These are phyloP conservation scores for Origma solitaria DNA, from an alignment of 2,113 vertebrate genomes.

Conservation along the genomic window DNA sequence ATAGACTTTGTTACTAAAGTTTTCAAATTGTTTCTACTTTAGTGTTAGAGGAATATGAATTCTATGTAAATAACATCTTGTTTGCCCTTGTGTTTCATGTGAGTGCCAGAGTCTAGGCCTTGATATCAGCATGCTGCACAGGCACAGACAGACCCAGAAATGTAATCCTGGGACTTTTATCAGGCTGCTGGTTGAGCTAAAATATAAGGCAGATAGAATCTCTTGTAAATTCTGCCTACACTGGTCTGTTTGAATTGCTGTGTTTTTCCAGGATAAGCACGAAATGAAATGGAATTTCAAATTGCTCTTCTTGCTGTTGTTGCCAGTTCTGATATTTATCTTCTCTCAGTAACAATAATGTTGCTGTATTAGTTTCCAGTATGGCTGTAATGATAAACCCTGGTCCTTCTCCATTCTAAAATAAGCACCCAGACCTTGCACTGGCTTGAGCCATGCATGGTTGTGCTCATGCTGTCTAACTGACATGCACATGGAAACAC, in stretches of 20 bases:
- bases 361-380: not conserved
- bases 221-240: not conserved
- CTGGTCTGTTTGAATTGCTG: not conserved
- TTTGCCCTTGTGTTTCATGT: not conserved
- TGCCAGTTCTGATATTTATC: constrained; percentile 5
- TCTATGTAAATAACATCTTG: not conserved
- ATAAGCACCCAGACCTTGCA: not conserved
- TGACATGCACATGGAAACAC: not conserved
- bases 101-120: not conserved
- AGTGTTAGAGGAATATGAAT: not conserved
- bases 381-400: not conserved
- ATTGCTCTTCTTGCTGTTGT: not conserved
- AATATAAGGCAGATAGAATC: not conserved
- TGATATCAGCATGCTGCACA: not conserved
- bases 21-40: not conserved
- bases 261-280: constrained; percentile 39
- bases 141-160: not conserved
- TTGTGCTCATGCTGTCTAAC: not conserved
- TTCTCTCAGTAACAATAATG: not conserved
- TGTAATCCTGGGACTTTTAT: not conserved
- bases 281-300: constrained; percentile 36
- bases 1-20: not conserved
- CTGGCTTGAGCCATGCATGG: not conserved
- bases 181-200: not conserved
- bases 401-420: not conserved